Evolutionary conservation across 2,113 vertebrate genomes (phyloP).

Genomic region (Dipodomys stephensi): DNA sequence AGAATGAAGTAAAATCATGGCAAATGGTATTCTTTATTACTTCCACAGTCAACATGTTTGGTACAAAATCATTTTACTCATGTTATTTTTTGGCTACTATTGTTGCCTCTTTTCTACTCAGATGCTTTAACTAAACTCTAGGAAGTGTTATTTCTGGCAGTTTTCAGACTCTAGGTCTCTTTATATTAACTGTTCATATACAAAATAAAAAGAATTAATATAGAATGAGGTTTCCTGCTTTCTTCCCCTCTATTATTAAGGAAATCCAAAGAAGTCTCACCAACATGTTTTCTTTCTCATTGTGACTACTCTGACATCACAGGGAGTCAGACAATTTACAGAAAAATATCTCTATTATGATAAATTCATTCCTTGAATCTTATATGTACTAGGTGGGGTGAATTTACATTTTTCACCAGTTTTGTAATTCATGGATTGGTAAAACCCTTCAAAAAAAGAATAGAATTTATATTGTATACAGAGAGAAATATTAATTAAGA

Average conservation of each 20-base stretch:
- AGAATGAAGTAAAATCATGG: neutral
- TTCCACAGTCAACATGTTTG: slow-evolving; percentile 8
- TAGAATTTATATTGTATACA: neutral
- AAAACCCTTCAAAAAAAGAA: neutral
- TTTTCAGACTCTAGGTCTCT: neutral
- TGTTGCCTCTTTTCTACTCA: neutral
- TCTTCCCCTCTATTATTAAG: neutral
- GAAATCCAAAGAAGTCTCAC: neutral
- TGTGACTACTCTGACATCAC: neutral
- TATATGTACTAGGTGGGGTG: neutral
- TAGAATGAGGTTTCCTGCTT: neutral
- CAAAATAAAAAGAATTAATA: neutral
- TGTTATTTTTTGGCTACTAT: neutral
- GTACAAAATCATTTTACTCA: neutral
- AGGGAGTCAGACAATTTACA: neutral
- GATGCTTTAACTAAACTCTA: slow-evolving; percentile 34
- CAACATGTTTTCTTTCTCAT: neutral
- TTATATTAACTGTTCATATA: neutral
- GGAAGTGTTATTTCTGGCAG: neutral
- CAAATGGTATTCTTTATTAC: neutral
- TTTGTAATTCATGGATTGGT: neutral
- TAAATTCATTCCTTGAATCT: neutral
- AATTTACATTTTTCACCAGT: slow-evolving; percentile 5
- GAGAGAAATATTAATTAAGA: neutral
- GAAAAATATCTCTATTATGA: neutral